Base-by-base conservation (phyloP, 2,797 vertebrate genomes). In the Catharus ustulatus region DNA sequence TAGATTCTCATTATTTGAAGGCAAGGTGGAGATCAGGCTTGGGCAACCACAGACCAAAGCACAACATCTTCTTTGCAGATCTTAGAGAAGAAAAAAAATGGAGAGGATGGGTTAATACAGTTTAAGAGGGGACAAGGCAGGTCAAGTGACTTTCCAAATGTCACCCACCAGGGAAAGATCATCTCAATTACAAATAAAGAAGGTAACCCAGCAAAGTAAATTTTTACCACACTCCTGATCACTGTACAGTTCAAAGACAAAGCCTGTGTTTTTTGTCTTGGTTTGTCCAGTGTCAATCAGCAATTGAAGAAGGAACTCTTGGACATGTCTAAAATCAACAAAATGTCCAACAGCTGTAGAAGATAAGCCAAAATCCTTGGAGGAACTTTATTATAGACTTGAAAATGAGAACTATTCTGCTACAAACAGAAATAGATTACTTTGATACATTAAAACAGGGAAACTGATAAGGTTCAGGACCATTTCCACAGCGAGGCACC, bases 401-500 rank as follows among this genome's bases (percentile, higher is more conserved):
- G 27, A 54, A 91, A 87, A 91, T n/a, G 12, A 71, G 32, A 87
- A 9, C 7, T 34, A 7, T 72, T 78, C 24, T 68, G 29, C 16
- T 36, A 32, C 19, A 69, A 77, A 51, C 6, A 69, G 55, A 79
- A 84, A 45, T 3, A 84, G 84, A 79, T 51, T 8, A 36, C 11
- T 43, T 43, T 61, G 32, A 58, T 11, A 11, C 11, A 48, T 42
- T 71, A 66, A 34, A 87, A 63, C 2, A 67, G 11, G 8, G 73
- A 45, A 87, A 71, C 0, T 17, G 21, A 54, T 54, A 43, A 64
- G 43, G 13, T 16, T 84, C n/a, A 82, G 38, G 62, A 49, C 0
- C 3, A 19, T 51, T 82, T 84, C 76, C 55, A 32, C 1, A 2
- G 7, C 0, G 0, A 58, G 40, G 13, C 9, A 68, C 30, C 14